Evolutionary conservation across 2,888 invertebrate species (phyloP).

Genomic region (Ethmia dodecea): DNA sequence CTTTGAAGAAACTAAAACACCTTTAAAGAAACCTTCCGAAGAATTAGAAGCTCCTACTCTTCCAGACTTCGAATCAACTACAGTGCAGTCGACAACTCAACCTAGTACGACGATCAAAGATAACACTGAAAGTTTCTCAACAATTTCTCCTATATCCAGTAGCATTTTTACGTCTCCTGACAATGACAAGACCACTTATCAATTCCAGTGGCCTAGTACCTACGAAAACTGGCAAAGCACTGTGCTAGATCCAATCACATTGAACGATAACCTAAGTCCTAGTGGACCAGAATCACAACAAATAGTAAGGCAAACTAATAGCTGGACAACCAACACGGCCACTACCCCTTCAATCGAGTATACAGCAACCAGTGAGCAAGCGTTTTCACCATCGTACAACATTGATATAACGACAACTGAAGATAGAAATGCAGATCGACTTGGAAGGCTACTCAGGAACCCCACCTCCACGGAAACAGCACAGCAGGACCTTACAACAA

Average conservation of each 20-base stretch:
- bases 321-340: constrained; percentile 41
- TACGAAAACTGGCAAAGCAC: constrained; percentile 81
- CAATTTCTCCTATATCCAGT: constrained; percentile 40
- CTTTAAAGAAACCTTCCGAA: constrained; percentile 52
- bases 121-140: constrained; percentile 37
- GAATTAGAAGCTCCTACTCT: constrained; percentile 62
- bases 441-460: constrained; percentile 52
- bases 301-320: constrained; percentile 39
- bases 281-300: constrained; percentile 42
- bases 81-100: constrained; percentile 42
- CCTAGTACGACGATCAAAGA: constrained; percentile 42
- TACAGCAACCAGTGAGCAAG: constrained; percentile 46
- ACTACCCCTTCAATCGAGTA: constrained; percentile 43
- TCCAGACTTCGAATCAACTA: constrained; percentile 42
- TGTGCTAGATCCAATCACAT: constrained; percentile 83
- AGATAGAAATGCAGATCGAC: constrained; percentile 41
- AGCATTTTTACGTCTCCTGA: constrained; percentile 60
- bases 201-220: constrained; percentile 69
- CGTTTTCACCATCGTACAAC: constrained; percentile 43
- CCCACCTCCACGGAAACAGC: constrained; percentile 63
- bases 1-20: constrained; percentile 34
- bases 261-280: constrained; percentile 81
- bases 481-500: constrained; percentile 82
- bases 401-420: constrained; percentile 41
- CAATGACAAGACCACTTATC: constrained; percentile 55